Percentiles rank a stretch among this genome's conserved stretches.
These are phyloP conservation scores for Macheiramphus alcinus DNA, from an alignment of 2,113 vertebrate species.

Conservation along the genomic window DNA sequence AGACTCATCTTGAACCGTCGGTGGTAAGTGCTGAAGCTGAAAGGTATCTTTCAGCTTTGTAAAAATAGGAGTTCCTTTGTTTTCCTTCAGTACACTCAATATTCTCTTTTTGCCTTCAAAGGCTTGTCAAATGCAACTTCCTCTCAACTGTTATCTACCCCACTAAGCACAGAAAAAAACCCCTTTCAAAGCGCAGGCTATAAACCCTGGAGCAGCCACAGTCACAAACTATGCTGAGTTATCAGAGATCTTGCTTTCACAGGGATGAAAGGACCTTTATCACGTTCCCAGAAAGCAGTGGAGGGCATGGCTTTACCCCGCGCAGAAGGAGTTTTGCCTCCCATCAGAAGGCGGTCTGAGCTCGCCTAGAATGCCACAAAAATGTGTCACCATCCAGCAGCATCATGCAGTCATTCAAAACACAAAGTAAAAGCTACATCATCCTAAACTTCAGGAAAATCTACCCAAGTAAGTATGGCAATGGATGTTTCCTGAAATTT, in stretches of 20 bases:
- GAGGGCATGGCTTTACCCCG: not conserved
- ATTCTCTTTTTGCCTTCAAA: not conserved
- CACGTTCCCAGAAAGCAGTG: not conserved
- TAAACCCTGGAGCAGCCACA: not conserved
- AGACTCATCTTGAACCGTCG: accelerated
- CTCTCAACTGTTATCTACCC: not conserved
- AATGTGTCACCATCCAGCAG: not conserved
- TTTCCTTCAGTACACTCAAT: not conserved
- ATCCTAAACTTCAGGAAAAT: not conserved
- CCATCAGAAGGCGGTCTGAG: not conserved
- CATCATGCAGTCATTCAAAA: not conserved
- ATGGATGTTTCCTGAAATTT: not conserved
- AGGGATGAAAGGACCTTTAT: not conserved
- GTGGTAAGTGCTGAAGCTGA: not conserved
- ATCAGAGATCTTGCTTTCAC: not conserved
- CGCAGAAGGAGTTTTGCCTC: not conserved
- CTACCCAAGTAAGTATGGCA: not conserved
- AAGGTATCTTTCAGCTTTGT: not conserved
- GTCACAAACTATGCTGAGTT: not conserved
- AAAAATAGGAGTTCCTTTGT: not conserved
- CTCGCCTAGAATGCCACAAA: not conserved
- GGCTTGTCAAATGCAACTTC: not conserved
- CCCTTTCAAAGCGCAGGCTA: not conserved
- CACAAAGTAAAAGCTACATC: not conserved
- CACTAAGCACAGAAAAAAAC: not conserved